Evolutionary conservation across 1,140 invertebrate genomes (phyloP).

Genomic region (Proctacanthus coquilletti): DNA sequence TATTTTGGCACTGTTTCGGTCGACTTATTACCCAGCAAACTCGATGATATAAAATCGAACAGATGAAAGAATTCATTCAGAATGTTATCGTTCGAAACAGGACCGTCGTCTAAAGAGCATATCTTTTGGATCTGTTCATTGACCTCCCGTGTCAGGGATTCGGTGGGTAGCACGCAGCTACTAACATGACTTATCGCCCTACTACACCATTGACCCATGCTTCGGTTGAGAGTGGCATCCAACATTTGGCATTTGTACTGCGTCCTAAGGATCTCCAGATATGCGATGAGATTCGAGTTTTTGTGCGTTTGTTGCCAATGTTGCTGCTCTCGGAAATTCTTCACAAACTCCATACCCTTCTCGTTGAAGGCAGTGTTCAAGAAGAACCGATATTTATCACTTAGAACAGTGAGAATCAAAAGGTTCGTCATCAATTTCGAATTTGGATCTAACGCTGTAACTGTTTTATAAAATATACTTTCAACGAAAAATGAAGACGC

Average conservation of each 20-base stretch:
- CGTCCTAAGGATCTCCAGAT: too few relatives aligned
- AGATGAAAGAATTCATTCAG: conserved; percentile 18
- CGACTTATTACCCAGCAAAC: not conserved
- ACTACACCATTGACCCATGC: too few relatives aligned
- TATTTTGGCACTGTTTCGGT: conserved; percentile 14
- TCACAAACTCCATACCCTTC: conserved; percentile 15
- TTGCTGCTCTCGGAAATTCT: conserved; percentile 14
- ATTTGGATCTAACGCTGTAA: conserved; percentile 14
- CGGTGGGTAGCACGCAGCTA: too few relatives aligned
- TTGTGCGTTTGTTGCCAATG: conserved; percentile 2
- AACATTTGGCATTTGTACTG: too few relatives aligned
- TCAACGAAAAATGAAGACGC: conserved; percentile 24
- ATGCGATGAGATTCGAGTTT: not conserved
- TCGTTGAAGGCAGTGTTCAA: conserved; percentile 19
- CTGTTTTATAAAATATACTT: conserved; percentile 24
- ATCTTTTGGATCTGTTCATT: too few relatives aligned
- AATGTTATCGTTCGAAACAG: too few relatives aligned
- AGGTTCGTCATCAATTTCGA: conserved; percentile 18
- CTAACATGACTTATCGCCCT: too few relatives aligned
- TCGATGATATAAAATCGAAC: conserved; percentile 22
- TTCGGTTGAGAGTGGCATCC: too few relatives aligned
- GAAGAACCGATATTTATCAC: conserved; percentile 25
- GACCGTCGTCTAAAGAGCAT: too few relatives aligned
- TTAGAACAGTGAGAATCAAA: conserved; percentile 25
- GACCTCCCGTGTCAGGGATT: too few relatives aligned